Percentiles rank a stretch among this genome's conserved stretches.
These are phyloP conservation scores for Antheraea mylitta DNA, from an alignment of 1,140 invertebrate species.

Conservation along the genomic window DNA sequence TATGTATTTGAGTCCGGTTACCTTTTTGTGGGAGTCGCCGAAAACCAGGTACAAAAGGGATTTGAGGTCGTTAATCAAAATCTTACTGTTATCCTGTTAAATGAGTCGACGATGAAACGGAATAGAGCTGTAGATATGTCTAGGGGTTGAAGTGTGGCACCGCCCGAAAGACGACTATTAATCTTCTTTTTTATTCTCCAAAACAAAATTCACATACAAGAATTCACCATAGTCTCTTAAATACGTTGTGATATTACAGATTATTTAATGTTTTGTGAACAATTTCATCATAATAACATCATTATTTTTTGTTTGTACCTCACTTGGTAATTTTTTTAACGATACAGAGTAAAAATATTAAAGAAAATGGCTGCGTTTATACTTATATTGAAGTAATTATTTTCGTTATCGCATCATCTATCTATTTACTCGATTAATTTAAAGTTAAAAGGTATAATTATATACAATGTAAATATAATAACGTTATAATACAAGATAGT, in stretches of 20 bases:
- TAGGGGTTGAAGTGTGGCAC: constrained; percentile 38
- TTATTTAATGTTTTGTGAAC: neutral
- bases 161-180: constrained; percentile 50
- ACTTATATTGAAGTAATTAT: neutral
- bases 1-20: constrained; percentile 39
- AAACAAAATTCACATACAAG: neutral
- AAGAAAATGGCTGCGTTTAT: neutral
- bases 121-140: constrained; percentile 65
- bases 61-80: constrained; percentile 64
- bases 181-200: constrained; percentile 19
- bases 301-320: neutral
- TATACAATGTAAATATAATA: neutral
- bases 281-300: neutral
- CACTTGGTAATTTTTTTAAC: neutral
- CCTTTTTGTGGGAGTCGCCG: constrained; percentile 57
- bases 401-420: neutral
- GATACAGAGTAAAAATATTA: neutral
- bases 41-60: constrained; percentile 59
- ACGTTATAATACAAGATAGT: neutral
- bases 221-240: neutral
- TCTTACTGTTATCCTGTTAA: constrained; percentile 45
- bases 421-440: neutral
- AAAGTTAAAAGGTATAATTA: neutral
- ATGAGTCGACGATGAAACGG: constrained; percentile 42
- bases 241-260: neutral